A percentile compares a stretch with the other conserved stretches of the same genome.
These are phyloP conservation scores for Corythoichthys intestinalis DNA, from an alignment of 2,113 vertebrate genomes.

Conservation along the genomic window DNA sequence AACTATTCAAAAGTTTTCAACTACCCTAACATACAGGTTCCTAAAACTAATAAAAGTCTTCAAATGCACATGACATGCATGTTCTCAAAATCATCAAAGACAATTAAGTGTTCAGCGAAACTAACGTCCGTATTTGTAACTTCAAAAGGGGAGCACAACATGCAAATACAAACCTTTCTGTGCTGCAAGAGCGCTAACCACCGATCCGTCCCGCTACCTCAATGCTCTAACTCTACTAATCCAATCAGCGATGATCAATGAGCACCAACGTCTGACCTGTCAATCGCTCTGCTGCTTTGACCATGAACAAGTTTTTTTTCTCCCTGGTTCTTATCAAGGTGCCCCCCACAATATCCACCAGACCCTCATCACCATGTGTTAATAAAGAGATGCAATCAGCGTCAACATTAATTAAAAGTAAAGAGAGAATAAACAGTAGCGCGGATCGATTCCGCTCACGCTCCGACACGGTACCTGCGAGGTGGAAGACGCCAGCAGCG, in stretches of 20 bases:
- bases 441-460: slow-evolving; percentile 51
- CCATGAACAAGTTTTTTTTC: not conserved
- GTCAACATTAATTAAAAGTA: slow-evolving; percentile 15
- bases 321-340: not conserved
- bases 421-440: slow-evolving; percentile 8
- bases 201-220: not conserved
- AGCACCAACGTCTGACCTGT: not conserved
- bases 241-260: slow-evolving; percentile 8
- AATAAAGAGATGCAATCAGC: slow-evolving; percentile 14
- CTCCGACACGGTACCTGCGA: slow-evolving; percentile 39
- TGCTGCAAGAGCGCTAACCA: not conserved
- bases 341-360: not conserved
- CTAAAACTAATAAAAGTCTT: too few species aligned
- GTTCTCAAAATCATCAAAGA: not conserved
- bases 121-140: not conserved
- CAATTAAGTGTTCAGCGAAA: not conserved
- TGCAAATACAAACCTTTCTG: not conserved
- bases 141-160: not conserved
- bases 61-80: too few species aligned
- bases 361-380: not conserved
- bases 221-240: not conserved
- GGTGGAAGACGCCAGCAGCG: slow-evolving; percentile 25
- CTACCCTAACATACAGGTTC: too few species aligned
- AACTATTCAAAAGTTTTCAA: too few species aligned
- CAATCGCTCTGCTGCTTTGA: not conserved